A percentile compares a stretch with the other conserved stretches of the same genome.
Evolutionary conservation across 2,888 invertebrate species (phyloP).

Genomic region (Molanna angustata): DNA sequence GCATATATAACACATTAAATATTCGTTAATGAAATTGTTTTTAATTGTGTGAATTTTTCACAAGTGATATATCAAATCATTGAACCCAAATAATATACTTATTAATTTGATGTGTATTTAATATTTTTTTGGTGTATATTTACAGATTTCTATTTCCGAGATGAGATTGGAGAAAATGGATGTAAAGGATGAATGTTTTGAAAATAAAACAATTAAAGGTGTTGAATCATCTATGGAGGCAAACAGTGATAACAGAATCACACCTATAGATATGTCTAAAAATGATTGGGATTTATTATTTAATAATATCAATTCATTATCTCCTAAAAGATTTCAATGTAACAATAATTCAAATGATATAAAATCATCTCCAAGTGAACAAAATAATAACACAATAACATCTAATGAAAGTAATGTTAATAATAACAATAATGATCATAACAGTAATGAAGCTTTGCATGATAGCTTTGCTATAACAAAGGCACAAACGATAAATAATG

Average conservation of each 20-base stretch:
- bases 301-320: slow-evolving; percentile 22
- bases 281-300: slow-evolving; percentile 30
- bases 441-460: slow-evolving; percentile 2
- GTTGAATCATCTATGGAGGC: background rate
- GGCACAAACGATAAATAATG: background rate
- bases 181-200: slow-evolving; percentile 1
- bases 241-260: slow-evolving; percentile 6
- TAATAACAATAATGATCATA: slow-evolving; percentile 13
- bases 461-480: slow-evolving; percentile 2
- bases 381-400: too few species aligned
- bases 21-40: too few species aligned
- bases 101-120: background rate
- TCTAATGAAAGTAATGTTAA: too few species aligned
- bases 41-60: too few species aligned
- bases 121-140: slow-evolving; percentile 25
- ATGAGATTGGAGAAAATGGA: slow-evolving; percentile 29
- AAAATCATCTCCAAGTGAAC: too few species aligned
- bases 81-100: too few species aligned
- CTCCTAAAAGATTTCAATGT: too few species aligned
- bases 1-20: too few species aligned
- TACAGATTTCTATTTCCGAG: slow-evolving; percentile 40
- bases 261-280: slow-evolving; percentile 27
- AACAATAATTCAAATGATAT: too few species aligned
- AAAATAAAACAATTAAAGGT: slow-evolving; percentile 6
- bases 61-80: too few species aligned